Evolutionary conservation across 2,888 invertebrate species (phyloP), one percentile per base, ranked within the genome.

Genomic region (Achlya flavicornis): DNA sequence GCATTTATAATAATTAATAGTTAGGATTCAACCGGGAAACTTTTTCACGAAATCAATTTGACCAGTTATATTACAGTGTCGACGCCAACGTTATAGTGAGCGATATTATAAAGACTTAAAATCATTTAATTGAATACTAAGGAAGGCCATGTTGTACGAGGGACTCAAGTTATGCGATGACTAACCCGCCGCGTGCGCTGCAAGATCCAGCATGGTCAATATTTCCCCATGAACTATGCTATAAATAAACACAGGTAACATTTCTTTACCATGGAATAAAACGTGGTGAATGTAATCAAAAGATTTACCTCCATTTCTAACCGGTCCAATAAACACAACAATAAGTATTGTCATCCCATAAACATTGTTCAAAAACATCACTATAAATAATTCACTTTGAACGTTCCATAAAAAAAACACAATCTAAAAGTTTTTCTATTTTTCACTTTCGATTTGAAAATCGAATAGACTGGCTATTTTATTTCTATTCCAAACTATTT

Each of bases 261-360:
- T 53, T 19, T 10, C 16, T 19, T 35, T 48, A 53, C n/a, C 19
- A 57, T 57, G 35, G 5, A 7, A 35, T 35, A 35, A 35, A 35
- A 35, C 35, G 4, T 3, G 4, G 7, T 43, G 14, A 12, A 43
- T 5, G 14, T 43, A 4, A 4, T 43, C 6, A 43, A 10, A 8
- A 48, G 26, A 60, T 79, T 84, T 70, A 92, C 92, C 90, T 79
- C 89, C 90, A 84, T 92, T 91, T 69, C 78, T 83, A 43, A 91
- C 88, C 75, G 78, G 84, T 67, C 86, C 86, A 59, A 84, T 69
- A 60, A 80, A 77, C 72, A 88, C 80, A 65, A 86, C 71, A 70
- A 88, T 70, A 70, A 88, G 70, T 67, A 90, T 74, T 63, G 84
- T 75, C 70, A 87, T 80, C 68, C 84, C 73, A 70, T 84, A 81